A percentile compares a stretch with the other conserved stretches of the same genome.
Evolutionary conservation across 2,888 invertebrate genomes (phyloP).

Genomic region (Chydorus sphaericus): DNA sequence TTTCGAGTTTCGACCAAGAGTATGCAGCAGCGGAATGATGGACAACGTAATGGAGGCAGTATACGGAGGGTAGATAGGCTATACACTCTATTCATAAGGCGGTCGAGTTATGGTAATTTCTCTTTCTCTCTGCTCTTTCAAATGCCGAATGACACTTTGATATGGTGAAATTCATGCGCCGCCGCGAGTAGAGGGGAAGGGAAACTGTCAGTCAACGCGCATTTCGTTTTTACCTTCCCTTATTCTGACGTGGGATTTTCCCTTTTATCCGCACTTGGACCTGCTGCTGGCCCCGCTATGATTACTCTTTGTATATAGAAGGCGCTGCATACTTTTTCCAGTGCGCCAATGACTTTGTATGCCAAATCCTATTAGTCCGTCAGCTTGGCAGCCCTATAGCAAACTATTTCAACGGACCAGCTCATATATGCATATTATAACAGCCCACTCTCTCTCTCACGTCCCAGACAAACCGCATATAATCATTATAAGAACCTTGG

Average conservation of each 20-base stretch:
- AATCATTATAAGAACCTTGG: not conserved
- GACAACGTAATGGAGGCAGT: conserved; percentile 2
- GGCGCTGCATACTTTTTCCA: no score
- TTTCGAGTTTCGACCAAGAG: no score
- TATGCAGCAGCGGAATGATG: not conserved
- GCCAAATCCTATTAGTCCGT: conserved; percentile 4
- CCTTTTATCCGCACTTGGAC: no score
- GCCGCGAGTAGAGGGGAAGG: not conserved
- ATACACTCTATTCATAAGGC: not conserved
- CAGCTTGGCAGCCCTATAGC: not conserved
- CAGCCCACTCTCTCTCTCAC: no score
- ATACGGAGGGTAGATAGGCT: not conserved
- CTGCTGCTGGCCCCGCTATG: no score
- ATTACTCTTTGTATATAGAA: no score
- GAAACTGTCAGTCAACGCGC: conserved; percentile 2
- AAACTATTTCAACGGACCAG: not conserved
- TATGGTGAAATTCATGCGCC: not conserved
- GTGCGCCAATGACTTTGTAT: conserved; percentile 5
- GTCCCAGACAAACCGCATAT: not conserved
- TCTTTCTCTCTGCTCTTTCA: no score
- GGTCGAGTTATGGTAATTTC: conserved; percentile 1
- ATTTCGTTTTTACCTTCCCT: no score
- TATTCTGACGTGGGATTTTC: not conserved
- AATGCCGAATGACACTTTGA: conserved; percentile 1
- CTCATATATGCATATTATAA: not conserved